A percentile compares a stretch with the other conserved stretches of the same genome.
phyloP scores from a whole-genome alignment of 2,888 invertebrate genomes.

The Andricus quercusramuli region DNA sequence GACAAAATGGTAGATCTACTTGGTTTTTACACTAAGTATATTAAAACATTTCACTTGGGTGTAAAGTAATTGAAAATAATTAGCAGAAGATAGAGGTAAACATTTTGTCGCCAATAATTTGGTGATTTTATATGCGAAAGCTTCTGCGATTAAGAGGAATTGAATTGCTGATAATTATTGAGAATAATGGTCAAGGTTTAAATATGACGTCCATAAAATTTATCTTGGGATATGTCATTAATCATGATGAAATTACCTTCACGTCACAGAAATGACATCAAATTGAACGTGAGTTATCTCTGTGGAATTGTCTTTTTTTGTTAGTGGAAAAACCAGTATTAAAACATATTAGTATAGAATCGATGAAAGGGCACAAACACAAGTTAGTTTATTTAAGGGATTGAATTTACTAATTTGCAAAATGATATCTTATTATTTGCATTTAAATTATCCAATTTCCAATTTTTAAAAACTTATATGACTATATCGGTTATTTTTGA shows the following conservation, averaged over 20 bases:
- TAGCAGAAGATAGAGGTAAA: neutral
- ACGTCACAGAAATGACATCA: constrained; percentile 34
- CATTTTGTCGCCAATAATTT: neutral
- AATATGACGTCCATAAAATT: neutral
- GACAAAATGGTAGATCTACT: constrained; percentile 1
- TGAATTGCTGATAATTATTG: constrained; percentile 31
- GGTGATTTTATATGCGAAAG: constrained; percentile 1
- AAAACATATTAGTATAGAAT: neutral
- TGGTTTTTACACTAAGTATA: neutral
- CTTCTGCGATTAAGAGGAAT: constrained; percentile 3
- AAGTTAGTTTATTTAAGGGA: neutral
- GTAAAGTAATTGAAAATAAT: constrained; percentile 2
- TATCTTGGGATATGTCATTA: constrained; percentile 22
- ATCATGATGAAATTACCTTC: constrained; percentile 25
- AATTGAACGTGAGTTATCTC: constrained; percentile 27
- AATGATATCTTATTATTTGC: neutral
- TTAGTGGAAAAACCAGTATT: neutral
- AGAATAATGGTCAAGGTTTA: neutral
- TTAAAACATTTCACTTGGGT: neutral
- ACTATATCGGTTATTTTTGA: neutral
- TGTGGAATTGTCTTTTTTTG: constrained; percentile 2
- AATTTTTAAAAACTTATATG: neutral
- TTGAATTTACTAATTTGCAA: neutral
- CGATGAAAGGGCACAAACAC: constrained; percentile 20
- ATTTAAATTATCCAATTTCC: neutral